Evolutionary conservation across 2,888 invertebrate genomes (phyloP).

Genomic region (Lycocerus yunnanus): DNA sequence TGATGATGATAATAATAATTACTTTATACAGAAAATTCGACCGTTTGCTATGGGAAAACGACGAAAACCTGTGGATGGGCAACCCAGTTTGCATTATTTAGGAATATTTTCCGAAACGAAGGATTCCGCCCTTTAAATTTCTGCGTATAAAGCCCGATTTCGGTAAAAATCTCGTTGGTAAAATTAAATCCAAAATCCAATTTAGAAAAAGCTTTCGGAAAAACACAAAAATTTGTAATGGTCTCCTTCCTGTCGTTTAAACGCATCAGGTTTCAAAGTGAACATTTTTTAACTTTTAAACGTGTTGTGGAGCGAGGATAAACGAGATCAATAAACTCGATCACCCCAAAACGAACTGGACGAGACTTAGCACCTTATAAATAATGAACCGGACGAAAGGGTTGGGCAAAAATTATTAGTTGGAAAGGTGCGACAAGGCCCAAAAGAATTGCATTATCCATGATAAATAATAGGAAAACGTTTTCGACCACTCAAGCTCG

Average conservation of each 20-base stretch:
- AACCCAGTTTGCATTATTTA: too few relatives aligned
- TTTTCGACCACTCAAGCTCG: not conserved
- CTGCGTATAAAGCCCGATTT: not conserved
- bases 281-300: not conserved
- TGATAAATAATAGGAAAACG: not conserved
- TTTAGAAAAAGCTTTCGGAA: not conserved
- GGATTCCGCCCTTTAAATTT: too few relatives aligned
- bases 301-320: not conserved
- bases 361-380: not conserved
- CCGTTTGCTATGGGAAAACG: too few relatives aligned
- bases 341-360: not conserved
- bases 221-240: not conserved
- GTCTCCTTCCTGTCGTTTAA: not conserved
- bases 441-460: not conserved
- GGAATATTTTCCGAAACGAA: too few relatives aligned
- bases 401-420: constrained; percentile 1
- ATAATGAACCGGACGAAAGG: not conserved
- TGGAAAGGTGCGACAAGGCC: not conserved
- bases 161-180: not conserved
- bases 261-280: not conserved
- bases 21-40: too few relatives aligned
- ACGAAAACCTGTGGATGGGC: too few relatives aligned
- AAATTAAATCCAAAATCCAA: not conserved
- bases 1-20: too few relatives aligned
- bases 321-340: not conserved